A percentile compares a stretch with the other conserved stretches of the same genome.
These are phyloP conservation scores for Hermodice carunculata DNA, from an alignment of 2,888 invertebrate species.

Conservation along the genomic window DNA sequence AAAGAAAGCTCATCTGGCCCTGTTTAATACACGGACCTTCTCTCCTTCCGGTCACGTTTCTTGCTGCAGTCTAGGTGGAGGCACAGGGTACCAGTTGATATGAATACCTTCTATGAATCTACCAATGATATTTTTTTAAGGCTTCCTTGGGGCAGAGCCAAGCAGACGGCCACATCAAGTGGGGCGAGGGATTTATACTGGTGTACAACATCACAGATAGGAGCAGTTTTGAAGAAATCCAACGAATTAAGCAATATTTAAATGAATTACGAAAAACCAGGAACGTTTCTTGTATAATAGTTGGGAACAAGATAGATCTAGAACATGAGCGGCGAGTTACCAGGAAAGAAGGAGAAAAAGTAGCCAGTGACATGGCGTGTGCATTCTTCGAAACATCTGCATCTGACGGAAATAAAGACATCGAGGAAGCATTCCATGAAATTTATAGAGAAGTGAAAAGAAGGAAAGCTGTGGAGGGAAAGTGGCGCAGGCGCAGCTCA, in stretches of 20 bases:
- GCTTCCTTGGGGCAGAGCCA: no score
- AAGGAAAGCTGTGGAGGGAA: constrained; percentile 55
- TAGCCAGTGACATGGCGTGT: constrained; percentile 62
- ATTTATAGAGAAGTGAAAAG: constrained; percentile 64
- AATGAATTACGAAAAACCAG: constrained; percentile 55
- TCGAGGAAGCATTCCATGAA: constrained; percentile 66
- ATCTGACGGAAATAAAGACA: constrained; percentile 63
- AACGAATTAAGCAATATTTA: constrained; percentile 53
- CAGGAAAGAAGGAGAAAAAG: constrained; percentile 55
- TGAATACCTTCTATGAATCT: not conserved
- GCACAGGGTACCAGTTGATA: not conserved
- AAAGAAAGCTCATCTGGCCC: no score
- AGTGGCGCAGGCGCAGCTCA: constrained; percentile 59
- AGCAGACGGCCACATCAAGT: constrained; percentile 58
- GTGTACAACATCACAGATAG: constrained; percentile 64
- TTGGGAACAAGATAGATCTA: constrained; percentile 64
- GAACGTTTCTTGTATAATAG: constrained; percentile 61
- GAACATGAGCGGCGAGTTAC: constrained; percentile 52
- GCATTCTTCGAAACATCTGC: constrained; percentile 67
- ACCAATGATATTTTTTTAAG: no score
- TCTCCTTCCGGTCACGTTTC: no score
- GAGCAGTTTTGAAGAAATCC: constrained; percentile 58
- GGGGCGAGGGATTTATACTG: constrained; percentile 66
- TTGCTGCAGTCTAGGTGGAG: no score
- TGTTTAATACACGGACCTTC: no score